Evolutionary conservation across 2,113 vertebrate genomes (phyloP).

Genomic region (Machaerirhynchus nigripectus): DNA sequence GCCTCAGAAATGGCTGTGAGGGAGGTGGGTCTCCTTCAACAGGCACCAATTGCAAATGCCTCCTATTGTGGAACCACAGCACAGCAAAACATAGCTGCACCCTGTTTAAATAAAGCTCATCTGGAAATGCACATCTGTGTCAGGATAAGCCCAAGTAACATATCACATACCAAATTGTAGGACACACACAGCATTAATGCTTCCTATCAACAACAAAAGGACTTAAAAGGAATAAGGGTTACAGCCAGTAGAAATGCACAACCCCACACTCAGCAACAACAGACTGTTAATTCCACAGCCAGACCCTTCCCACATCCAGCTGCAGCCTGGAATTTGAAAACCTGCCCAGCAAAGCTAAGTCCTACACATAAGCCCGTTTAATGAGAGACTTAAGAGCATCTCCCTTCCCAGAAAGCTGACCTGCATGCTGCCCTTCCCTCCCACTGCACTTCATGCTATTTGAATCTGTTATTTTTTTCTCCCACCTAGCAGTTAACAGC

Average conservation of each 20-base stretch:
- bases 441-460: not conserved
- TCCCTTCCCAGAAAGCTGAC: not conserved
- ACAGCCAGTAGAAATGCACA: not conserved
- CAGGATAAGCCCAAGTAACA: not conserved
- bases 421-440: not conserved
- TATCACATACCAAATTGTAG: accelerated
- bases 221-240: not conserved
- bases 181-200: not conserved
- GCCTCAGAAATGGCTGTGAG: not conserved
- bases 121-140: not conserved
- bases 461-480: not conserved
- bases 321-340: not conserved
- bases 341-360: not conserved
- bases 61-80: not conserved
- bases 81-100: not conserved
- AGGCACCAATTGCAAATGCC: not conserved
- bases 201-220: not conserved
- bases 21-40: not conserved
- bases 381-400: not conserved
- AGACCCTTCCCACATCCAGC: not conserved
- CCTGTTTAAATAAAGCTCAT: not conserved
- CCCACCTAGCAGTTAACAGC: not conserved
- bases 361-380: not conserved
- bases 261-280: not conserved
- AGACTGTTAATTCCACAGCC: not conserved